A percentile compares a stretch with the other conserved stretches of the same genome.
Evolutionary conservation across 2,113 vertebrate species (phyloP).

Genomic region (Pelecanoides urinatrix): DNA sequence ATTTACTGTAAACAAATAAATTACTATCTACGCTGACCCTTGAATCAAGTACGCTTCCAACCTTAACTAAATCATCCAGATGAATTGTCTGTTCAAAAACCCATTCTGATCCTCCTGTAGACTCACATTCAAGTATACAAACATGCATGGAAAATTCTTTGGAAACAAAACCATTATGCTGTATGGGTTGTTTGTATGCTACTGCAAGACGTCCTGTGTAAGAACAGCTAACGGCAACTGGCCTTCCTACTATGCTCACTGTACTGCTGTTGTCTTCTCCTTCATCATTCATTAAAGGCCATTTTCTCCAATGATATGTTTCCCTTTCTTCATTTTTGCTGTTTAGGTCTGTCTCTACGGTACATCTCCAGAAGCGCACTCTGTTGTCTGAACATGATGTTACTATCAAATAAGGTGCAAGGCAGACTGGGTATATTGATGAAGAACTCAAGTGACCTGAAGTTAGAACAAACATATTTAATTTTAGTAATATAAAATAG

Average conservation of each 20-base stretch:
- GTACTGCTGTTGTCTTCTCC: slow-evolving; percentile 90
- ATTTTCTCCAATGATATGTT: slow-evolving; percentile 88
- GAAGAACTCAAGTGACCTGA: slow-evolving; percentile 97
- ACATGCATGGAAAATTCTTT: slow-evolving; percentile 98
- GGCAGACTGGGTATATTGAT: slow-evolving; percentile 97
- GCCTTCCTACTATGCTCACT: slow-evolving; percentile 86
- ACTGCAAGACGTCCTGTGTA: slow-evolving; percentile 95
- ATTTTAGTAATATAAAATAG: background rate
- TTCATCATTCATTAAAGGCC: slow-evolving; percentile 95
- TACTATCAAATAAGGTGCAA: slow-evolving; percentile 96
- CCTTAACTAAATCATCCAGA: slow-evolving; percentile 90
- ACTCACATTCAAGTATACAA: slow-evolving; percentile 98
- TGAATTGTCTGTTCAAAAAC: slow-evolving; percentile 96
- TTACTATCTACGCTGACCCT: slow-evolving; percentile 96
- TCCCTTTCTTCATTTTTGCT: slow-evolving; percentile 61
- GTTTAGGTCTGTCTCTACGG: slow-evolving; percentile 73
- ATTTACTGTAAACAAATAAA: slow-evolving; percentile 97
- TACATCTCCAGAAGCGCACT: slow-evolving; percentile 94
- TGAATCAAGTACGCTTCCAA: slow-evolving; percentile 87
- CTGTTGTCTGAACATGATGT: slow-evolving; percentile 94
- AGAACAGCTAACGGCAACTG: slow-evolving; percentile 96
- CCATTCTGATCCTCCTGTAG: slow-evolving; percentile 97
- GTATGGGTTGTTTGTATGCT: slow-evolving; percentile 89
- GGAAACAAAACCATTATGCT: slow-evolving; percentile 76
- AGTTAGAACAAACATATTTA: slow-evolving; percentile 21